Conservation (phyloP, 2,888 invertebrate genomes). For the Drosophila bunnanda region DNA sequence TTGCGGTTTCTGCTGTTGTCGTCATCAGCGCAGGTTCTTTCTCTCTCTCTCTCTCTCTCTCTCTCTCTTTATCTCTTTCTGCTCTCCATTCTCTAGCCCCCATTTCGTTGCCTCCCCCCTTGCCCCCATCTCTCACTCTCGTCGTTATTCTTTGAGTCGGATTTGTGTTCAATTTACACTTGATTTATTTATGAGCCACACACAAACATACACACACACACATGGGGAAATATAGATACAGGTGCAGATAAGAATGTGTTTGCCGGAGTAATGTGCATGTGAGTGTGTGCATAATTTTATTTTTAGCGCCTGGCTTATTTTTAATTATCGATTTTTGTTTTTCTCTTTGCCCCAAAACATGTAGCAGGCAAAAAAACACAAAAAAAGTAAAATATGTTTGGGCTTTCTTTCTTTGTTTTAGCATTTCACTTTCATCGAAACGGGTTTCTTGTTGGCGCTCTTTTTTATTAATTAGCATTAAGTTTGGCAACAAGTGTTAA, state of each 20-base stretch:
- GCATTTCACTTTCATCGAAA: constrained; percentile 31
- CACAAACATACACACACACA: constrained; percentile 17
- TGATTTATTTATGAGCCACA: constrained; percentile 59
- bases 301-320: constrained; percentile 69
- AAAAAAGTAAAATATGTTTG: constrained; percentile 4
- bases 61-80: background rate
- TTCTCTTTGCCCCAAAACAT: constrained; percentile 1
- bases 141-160: constrained; percentile 33
- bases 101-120: background rate
- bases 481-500: constrained; percentile 31
- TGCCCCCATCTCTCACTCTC: constrained; percentile 1
- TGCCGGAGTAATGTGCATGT: constrained; percentile 1
- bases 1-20: constrained; percentile 28
- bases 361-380: constrained; percentile 6
- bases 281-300: constrained; percentile 54
- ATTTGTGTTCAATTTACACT: constrained; percentile 61
- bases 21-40: constrained; percentile 27
- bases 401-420: constrained; percentile 22
- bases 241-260: constrained; percentile 8
- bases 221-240: constrained; percentile 6
- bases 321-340: constrained; percentile 69
- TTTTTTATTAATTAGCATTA: constrained; percentile 15
- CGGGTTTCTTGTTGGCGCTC: constrained; percentile 11
- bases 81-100: constrained; percentile 6
- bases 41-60: constrained; percentile 8